A percentile compares a stretch with the other conserved stretches of the same genome.
These are phyloP conservation scores for Melikaiella ostensackeni DNA, from an alignment of 2,888 invertebrate genomes.

Conservation along the genomic window DNA sequence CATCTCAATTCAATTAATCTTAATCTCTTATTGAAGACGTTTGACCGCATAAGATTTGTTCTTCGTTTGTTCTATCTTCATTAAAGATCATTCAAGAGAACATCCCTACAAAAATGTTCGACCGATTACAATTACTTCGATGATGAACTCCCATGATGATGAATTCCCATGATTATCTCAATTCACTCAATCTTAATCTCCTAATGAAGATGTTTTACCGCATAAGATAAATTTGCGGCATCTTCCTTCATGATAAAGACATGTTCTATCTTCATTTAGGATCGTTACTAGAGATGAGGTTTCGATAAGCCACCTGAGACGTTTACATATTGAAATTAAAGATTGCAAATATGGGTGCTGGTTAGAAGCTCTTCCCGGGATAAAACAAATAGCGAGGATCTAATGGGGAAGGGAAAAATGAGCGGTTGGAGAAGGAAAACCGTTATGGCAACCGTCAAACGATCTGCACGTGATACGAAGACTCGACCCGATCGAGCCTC, in stretches of 20 bases:
- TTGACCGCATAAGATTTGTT: constrained; percentile 14
- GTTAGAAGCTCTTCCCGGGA: constrained; percentile 11
- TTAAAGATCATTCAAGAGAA: background rate
- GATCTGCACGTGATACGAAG: constrained; percentile 55
- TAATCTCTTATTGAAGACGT: constrained; percentile 16
- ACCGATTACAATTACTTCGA: background rate
- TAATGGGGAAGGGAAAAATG: constrained; percentile 46
- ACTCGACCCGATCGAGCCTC: constrained; percentile 55
- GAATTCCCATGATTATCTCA: background rate
- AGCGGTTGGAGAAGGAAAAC: constrained; percentile 51
- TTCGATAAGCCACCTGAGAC: constrained; percentile 24
- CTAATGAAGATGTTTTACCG: constrained; percentile 31
- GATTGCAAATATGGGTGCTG: constrained; percentile 9
- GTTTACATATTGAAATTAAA: constrained; percentile 21
- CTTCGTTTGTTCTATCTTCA: too few species aligned
- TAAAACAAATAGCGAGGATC: constrained; percentile 14
- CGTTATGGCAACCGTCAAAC: constrained; percentile 58
- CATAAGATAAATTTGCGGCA: constrained; percentile 30
- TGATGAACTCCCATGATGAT: background rate
- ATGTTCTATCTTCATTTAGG: constrained; percentile 33
- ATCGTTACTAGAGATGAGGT: constrained; percentile 29
- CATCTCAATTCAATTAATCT: constrained; percentile 15
- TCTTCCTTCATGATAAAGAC: constrained; percentile 29
- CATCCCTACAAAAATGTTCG: background rate
- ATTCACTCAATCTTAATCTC: constrained; percentile 17